Evolutionary conservation across 2,888 invertebrate species (phyloP), one percentile per base, ranked within the genome.

Genomic region (Melolontha melolontha): DNA sequence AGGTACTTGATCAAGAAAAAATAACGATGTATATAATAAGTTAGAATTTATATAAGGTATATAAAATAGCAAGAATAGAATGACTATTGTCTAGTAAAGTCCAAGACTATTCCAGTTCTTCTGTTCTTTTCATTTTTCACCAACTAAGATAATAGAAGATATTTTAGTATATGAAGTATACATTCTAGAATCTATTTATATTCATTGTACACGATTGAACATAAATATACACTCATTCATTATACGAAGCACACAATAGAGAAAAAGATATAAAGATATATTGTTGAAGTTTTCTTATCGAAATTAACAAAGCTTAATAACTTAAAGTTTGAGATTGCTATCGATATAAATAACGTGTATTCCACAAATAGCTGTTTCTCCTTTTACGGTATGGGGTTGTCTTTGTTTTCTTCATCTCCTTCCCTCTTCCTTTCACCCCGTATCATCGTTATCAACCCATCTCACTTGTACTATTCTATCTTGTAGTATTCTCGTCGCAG

Each of bases 241-340:
- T 62, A 62, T 62, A 62, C 59, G 47, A 62, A 62, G 34, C 47
- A 49, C 54, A 67, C 55, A 63, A 68, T 64, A 65, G 65, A 64
- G 52, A 64, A 51, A 68, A 64, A 70, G 71, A 72, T 72, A 71
- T 68, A 64, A 66, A 64, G 65, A 70, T 70, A 72, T 72, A 71
- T 73, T 73, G 70, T 72, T 72, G 68, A 69, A 71, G 71, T 73
- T 73, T 65, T 72, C 71, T 73, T 73, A 72, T 73, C 70, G 68
- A 72, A 73, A 73, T 73, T 73, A 73, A 73, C 69, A 70, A 68
- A 71, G 73, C 71, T 71, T 71, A 73, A 70, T 69, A 69, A 69
- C 65, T 65, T 64, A 68, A 54, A 64, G 64, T 69, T 68, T 54
- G 52, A 59, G 62, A 65, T 69, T 42, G 34, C 64, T 64, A 68